Base-by-base conservation (phyloP, 2,888 invertebrate genomes). In the Melanophora roralis region DNA sequence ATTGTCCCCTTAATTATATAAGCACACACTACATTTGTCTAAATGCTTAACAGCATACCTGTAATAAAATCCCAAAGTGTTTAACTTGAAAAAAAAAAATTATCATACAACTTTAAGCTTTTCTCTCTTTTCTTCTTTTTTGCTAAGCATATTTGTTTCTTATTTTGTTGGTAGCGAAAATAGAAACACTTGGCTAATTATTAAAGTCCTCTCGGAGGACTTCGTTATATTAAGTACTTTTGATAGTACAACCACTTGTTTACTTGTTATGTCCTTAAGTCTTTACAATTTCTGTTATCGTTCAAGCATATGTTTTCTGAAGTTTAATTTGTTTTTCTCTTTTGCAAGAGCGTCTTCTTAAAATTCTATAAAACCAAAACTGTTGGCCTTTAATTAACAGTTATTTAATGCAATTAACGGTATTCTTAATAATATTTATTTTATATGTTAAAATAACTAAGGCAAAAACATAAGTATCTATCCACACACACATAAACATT, bases 371-470 rank as follows among this genome's bases (percentile, higher is more conserved):
- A 45, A 67, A 67, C 34, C 49, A 68, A 55, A 64, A 60, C 53
- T 74, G 65, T 59, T 57, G 64, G 74, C 40, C 65, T 71, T 69
- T 74, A 79, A 79, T 79, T 71, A 75, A 49, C 69, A 69, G 69
- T 75, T 75, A 60, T 75, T 75, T 71, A 53, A 75, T 60, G 75
- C 71, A 79, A 75, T 75, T 69, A 69, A 71, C 69, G 69, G 40
- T 53, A 27, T 38, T 64, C 36, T 74, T 59, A 78, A 67, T 55
- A 69, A 73, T 69, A 68, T 64, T 78, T 53, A 45, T 32, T 59
- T 38, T 60, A 57, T 23, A 14, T 12, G 38, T n/a, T 36, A 23
- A 6, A 38, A 21, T 3, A 23, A 38, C 40, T 38, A 38, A 7
- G 16, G 32, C 38, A n/a, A 45, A 32, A 4, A 53, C 14, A 34